phyloP scores from a whole-genome alignment of 2,797 vertebrate genomes.

The Lates japonicus region DNA sequence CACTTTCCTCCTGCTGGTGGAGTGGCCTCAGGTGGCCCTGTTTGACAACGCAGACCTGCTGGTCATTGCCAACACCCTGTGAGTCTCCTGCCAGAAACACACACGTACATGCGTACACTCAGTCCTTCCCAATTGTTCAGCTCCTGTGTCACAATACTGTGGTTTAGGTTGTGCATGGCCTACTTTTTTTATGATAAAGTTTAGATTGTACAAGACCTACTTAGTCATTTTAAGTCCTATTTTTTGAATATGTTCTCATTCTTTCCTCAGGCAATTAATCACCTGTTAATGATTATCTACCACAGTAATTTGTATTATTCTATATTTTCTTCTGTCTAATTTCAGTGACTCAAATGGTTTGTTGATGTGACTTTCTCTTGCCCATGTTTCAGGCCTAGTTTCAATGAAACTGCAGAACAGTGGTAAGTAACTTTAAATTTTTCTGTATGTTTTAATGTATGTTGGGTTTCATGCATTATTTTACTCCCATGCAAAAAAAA shows the following conservation, averaged over 20 bases:
- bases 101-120: background rate
- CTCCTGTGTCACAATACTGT: conserved; percentile 24
- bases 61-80: conserved; percentile 91
- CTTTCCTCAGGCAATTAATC: conserved; percentile 56
- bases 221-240: conserved; percentile 34
- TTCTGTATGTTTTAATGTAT: background rate
- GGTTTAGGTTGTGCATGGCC: conserved; percentile 37
- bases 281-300: conserved; percentile 70
- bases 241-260: conserved; percentile 47
- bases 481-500: background rate
- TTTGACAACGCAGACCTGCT: conserved; percentile 96
- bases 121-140: conserved; percentile 21
- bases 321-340: conserved; percentile 20
- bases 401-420: conserved; percentile 84
- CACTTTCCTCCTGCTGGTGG: conserved; percentile 91
- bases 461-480: background rate
- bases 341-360: conserved; percentile 18
- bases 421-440: conserved; percentile 76
- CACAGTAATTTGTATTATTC: conserved; percentile 67
- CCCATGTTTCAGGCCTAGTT: conserved; percentile 74
- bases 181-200: conserved; percentile 44
- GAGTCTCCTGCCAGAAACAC: conserved; percentile 76
- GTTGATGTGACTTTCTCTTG: conserved; percentile 43
- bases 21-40: conserved; percentile 92
- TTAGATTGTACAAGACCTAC: conserved; percentile 45